Percentiles rank a stretch among this genome's conserved stretches.
Evolutionary conservation across 2,113 vertebrate genomes (phyloP).

Genomic region (Manacus vitellinus): DNA sequence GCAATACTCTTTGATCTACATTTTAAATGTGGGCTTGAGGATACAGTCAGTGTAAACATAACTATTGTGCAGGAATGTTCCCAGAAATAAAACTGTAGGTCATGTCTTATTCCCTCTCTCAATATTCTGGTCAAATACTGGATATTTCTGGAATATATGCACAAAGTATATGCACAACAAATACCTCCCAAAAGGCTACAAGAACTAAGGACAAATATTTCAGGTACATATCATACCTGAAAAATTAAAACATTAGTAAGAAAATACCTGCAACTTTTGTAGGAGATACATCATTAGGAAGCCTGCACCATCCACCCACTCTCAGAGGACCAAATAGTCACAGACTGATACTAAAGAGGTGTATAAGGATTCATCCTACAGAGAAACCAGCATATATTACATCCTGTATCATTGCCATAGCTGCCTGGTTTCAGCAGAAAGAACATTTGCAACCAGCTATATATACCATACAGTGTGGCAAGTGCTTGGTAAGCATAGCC

Average conservation of each 20-base stretch:
- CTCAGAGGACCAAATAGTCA: background rate
- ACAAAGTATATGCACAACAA: background rate
- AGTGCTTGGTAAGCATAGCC: background rate
- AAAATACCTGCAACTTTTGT: background rate
- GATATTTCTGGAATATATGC: background rate
- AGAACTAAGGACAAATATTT: background rate
- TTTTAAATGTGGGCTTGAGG: background rate
- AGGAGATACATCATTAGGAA: background rate
- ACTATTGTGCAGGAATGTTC: background rate
- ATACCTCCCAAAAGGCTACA: background rate
- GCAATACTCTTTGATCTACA: conserved; percentile 9
- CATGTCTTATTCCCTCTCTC: background rate
- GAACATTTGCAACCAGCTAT: background rate
- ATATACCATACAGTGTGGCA: no score
- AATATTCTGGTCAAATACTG: background rate
- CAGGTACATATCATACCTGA: background rate
- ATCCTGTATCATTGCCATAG: background rate
- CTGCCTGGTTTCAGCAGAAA: background rate
- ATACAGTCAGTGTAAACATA: background rate
- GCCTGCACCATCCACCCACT: background rate
- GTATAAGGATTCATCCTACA: background rate
- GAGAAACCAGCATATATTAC: background rate
- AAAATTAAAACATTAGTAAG: background rate
- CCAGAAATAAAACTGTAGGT: background rate
- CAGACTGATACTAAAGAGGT: background rate